phyloP scores from a whole-genome alignment of 2,888 invertebrate species.

The Dryobota labecula region DNA sequence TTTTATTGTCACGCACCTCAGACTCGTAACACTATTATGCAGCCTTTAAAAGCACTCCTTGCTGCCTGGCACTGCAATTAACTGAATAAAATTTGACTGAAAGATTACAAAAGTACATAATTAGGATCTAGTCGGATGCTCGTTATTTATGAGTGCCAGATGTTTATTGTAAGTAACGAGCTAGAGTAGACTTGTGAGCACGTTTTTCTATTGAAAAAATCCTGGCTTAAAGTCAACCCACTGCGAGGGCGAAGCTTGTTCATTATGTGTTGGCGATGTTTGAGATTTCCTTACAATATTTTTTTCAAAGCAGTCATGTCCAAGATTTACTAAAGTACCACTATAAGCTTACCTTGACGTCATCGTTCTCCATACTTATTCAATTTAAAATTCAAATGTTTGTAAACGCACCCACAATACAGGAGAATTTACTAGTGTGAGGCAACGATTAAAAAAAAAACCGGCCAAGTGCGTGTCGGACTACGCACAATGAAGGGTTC shows the following conservation, averaged over 20 bases:
- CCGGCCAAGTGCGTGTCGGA: no score
- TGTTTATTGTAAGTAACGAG: not conserved
- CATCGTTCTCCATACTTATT: not conserved
- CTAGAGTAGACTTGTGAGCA: not conserved
- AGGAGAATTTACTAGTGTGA: no score
- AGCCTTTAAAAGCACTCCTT: not conserved
- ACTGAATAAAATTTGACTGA: not conserved
- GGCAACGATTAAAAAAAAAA: no score
- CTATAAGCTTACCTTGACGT: not conserved
- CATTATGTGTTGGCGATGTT: no score
- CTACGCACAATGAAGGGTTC: no score
- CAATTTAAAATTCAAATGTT: no score
- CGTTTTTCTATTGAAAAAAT: not conserved
- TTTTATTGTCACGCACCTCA: no score
- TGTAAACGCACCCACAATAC: no score
- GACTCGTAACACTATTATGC: no score
- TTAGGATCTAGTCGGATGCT: not conserved
- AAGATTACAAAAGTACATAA: not conserved
- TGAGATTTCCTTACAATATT: not conserved
- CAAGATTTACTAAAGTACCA: not conserved
- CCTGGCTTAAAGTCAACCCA: rapidly evolving
- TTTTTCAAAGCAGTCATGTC: not conserved
- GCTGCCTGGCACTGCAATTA: not conserved
- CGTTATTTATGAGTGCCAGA: not conserved
- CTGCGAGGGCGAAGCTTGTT: no score